Conservation (phyloP, 2,113 vertebrate species). For the Thermophis baileyi region DNA sequence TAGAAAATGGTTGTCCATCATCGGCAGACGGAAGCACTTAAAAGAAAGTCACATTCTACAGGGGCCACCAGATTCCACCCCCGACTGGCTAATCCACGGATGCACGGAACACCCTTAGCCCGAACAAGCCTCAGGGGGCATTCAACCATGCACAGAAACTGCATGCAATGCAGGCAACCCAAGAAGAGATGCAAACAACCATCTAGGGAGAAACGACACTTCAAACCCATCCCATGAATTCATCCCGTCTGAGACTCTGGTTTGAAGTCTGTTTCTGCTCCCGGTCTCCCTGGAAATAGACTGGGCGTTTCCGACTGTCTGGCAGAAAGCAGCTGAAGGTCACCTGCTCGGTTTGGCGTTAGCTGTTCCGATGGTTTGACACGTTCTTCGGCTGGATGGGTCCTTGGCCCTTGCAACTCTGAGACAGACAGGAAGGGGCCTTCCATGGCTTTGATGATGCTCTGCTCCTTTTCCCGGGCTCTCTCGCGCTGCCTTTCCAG, state of each 20-base stretch:
- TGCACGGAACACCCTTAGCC: neutral
- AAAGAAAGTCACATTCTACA: neutral
- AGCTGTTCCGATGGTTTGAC: slow-evolving; percentile 82
- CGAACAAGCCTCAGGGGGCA: neutral
- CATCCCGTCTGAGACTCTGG: neutral
- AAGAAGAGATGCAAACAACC: neutral
- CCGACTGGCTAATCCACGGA: neutral
- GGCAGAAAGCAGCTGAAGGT: neutral
- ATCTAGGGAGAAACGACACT: too few species aligned
- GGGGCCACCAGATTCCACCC: neutral
- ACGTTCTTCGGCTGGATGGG: slow-evolving; percentile 78
- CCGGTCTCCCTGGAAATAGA: too few species aligned
- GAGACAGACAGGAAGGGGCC: slow-evolving; percentile 80
- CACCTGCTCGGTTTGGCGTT: slow-evolving; percentile 85
- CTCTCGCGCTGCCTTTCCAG: slow-evolving; percentile 83
- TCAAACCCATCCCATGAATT: neutral
- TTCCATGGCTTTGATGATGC: slow-evolving; percentile 87
- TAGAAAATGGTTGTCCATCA: neutral
- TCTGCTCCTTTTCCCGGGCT: slow-evolving; percentile 89
- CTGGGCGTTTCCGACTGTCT: neutral
- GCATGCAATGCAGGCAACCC: neutral
- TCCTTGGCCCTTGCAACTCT: slow-evolving; percentile 82
- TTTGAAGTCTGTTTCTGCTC: neutral
- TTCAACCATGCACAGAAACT: neutral
- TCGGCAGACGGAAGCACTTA: neutral